Evolutionary conservation across 2,797 vertebrate species (phyloP).

Genomic region (Apogon hyalosoma): DNA sequence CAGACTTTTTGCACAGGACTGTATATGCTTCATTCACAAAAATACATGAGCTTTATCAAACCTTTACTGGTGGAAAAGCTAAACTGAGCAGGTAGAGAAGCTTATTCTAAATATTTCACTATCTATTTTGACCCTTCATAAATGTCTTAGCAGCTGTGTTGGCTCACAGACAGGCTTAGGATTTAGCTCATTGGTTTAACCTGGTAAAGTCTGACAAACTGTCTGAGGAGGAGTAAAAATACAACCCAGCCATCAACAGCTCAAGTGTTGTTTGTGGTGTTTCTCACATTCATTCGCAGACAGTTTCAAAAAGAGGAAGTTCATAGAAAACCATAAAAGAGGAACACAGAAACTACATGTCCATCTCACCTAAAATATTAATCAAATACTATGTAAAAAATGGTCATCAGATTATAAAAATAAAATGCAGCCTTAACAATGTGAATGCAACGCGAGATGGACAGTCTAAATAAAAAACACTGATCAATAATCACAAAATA

Average conservation of each 20-base stretch:
- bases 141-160: background rate
- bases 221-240: background rate
- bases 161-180: background rate
- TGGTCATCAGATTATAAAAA: no score
- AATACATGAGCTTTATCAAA: background rate
- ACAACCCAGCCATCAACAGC: background rate
- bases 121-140: conserved; percentile 18
- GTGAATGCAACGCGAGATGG: no score
- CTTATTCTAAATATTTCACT: conserved; percentile 23
- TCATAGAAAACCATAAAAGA: no score
- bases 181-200: conserved; percentile 8
- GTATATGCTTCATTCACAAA: background rate
- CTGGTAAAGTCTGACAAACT: background rate
- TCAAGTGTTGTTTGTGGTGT: background rate
- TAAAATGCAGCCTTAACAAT: no score
- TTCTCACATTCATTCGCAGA: no score
- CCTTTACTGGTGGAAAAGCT: background rate
- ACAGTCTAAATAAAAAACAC: no score
- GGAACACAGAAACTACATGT: no score
- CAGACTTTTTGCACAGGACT: no score
- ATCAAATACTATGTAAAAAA: no score
- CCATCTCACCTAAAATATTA: no score
- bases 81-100: conserved; percentile 4
- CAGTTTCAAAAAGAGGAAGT: no score
- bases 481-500: no score